Evolutionary conservation across 92 coral and sea anemone species (phyloP).

Genomic region (Epizoanthus fatuus): DNA sequence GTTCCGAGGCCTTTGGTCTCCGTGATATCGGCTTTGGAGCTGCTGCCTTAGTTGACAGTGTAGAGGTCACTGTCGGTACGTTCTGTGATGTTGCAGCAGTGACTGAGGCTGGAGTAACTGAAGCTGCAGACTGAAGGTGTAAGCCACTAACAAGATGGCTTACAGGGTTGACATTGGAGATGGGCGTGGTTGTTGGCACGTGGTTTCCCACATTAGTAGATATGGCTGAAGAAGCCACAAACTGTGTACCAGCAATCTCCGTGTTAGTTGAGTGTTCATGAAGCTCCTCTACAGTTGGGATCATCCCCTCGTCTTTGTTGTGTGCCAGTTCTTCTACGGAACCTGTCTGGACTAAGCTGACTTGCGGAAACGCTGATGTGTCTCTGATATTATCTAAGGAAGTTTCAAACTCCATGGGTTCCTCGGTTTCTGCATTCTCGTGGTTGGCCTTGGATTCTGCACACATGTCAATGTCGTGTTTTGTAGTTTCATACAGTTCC

Average conservation of each 20-base stretch:
- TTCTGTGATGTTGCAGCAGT: constrained; percentile 28
- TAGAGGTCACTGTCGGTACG: constrained; percentile 27
- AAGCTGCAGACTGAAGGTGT: constrained; percentile 28
- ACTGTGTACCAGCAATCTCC: constrained; percentile 24
- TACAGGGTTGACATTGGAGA: constrained; percentile 34
- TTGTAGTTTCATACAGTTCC: neutral
- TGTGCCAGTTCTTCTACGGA: constrained; percentile 13
- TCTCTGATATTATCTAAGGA: constrained; percentile 48
- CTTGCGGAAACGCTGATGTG: constrained; percentile 34
- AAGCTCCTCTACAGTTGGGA: constrained; percentile 21
- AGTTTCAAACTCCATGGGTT: constrained; percentile 73
- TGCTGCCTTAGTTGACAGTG: neutral
- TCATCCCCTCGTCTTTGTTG: constrained; percentile 29
- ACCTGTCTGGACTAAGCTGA: constrained; percentile 11
- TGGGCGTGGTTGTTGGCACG: constrained; percentile 38
- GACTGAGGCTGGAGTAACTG: constrained; percentile 21
- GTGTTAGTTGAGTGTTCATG: neutral
- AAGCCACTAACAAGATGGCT: constrained; percentile 20
- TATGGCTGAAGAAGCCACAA: constrained; percentile 17
- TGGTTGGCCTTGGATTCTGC: constrained; percentile 4
- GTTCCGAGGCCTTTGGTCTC: constrained; percentile 57
- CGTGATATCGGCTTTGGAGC: constrained; percentile 30
- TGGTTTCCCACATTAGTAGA: constrained; percentile 46
- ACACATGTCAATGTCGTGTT: constrained; percentile 43
- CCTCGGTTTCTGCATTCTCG: constrained; percentile 40